A percentile compares a stretch with the other conserved stretches of the same genome.
These are phyloP conservation scores for Pachycephala philippinensis DNA, from an alignment of 2,113 vertebrate species.

Conservation along the genomic window DNA sequence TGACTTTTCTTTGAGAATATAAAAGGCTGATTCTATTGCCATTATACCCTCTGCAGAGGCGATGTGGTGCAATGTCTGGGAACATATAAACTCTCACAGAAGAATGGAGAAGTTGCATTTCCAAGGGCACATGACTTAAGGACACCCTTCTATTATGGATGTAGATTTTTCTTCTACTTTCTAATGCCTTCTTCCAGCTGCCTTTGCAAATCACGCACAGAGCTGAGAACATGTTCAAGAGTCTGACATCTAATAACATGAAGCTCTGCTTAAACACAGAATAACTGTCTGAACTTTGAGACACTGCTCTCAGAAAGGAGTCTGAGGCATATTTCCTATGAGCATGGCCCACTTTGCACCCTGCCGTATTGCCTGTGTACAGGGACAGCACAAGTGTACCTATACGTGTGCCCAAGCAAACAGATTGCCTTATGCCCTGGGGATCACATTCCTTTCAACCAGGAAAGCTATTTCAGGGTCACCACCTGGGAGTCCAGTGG, in stretches of 20 bases:
- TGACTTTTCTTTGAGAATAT: slow-evolving; percentile 1
- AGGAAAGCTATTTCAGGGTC: background rate
- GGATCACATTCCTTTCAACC: accelerated
- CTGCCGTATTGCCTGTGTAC: background rate
- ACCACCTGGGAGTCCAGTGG: background rate
- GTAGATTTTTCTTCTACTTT: background rate
- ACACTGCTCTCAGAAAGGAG: background rate
- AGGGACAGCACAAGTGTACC: background rate
- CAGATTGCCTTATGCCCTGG: no score
- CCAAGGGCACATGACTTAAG: background rate
- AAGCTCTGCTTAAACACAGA: background rate
- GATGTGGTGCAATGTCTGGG: accelerated
- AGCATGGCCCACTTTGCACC: background rate
- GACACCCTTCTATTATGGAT: background rate
- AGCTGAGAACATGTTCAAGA: background rate
- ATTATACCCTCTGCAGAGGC: background rate
- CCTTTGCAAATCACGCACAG: background rate
- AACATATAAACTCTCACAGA: background rate
- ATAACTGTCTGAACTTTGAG: background rate
- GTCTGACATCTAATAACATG: background rate
- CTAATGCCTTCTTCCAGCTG: background rate
- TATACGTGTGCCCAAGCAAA: accelerated
- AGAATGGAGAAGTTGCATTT: background rate
- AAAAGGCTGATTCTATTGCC: background rate
- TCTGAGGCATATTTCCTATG: background rate